Evolutionary conservation across 2,113 vertebrate species (phyloP).

Genomic region (Centropristis striata): DNA sequence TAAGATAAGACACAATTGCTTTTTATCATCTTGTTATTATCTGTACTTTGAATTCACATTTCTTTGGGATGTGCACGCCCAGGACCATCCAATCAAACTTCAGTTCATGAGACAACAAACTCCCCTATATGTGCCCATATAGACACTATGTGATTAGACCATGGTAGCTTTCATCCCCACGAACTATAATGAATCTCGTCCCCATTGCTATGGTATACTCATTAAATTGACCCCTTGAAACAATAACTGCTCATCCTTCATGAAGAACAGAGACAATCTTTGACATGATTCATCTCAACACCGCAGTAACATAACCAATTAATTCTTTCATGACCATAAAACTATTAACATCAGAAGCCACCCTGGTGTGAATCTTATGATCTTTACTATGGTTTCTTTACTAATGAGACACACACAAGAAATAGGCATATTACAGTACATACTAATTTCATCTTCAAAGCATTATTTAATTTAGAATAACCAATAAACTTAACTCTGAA

Average conservation of each 20-base stretch:
- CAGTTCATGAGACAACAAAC: background rate
- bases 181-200: background rate
- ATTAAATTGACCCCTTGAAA: constrained; percentile 22
- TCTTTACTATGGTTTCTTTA: background rate
- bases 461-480: background rate
- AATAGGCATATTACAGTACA: background rate
- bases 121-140: background rate
- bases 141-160: background rate
- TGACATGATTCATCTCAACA: constrained; percentile 23
- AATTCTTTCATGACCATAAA: constrained; percentile 31
- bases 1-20: background rate
- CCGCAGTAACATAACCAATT: constrained; percentile 39
- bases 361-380: constrained; percentile 19
- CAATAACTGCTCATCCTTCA: constrained; percentile 25
- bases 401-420: constrained; percentile 9
- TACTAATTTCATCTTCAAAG: background rate
- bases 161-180: background rate
- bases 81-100: background rate
- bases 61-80: background rate
- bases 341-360: constrained; percentile 35
- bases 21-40: too few relatives aligned
- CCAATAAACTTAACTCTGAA: background rate
- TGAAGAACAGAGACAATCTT: background rate
- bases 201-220: background rate
- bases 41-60: too few relatives aligned